These are phyloP conservation scores for Mesorhabditis spiculigera DNA, from an alignment of 2,888 invertebrate genomes.

Conservation along the genomic window DNA sequence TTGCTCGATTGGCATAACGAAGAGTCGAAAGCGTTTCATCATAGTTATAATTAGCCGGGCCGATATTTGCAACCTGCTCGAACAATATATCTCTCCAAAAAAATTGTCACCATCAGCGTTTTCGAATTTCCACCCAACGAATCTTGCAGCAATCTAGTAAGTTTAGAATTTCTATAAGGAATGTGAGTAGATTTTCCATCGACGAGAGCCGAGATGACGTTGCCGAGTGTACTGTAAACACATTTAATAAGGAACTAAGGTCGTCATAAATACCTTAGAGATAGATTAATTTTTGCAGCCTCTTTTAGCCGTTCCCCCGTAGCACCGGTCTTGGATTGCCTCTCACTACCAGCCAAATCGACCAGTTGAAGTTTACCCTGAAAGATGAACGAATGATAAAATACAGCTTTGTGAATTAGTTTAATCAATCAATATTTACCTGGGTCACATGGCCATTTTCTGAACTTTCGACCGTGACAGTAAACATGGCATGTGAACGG, in stretches of 20 bases:
- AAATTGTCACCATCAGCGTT: slow-evolving; percentile 62
- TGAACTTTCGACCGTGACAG: slow-evolving; percentile 82
- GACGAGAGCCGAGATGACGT: slow-evolving; percentile 94
- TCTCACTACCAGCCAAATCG: slow-evolving; percentile 93
- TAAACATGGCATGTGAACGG: slow-evolving; percentile 84
- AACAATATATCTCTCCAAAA: slow-evolving; percentile 2
- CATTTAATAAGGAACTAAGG: neutral
- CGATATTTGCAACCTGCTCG: slow-evolving; percentile 83
- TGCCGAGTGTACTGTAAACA: slow-evolving; percentile 73
- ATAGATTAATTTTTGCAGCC: slow-evolving; percentile 95
- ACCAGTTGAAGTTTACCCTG: slow-evolving; percentile 96
- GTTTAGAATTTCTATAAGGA: slow-evolving; percentile 94
- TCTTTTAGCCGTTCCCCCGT: slow-evolving; percentile 74
- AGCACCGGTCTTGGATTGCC: slow-evolving; percentile 88
- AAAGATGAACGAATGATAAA: slow-evolving; percentile 69
- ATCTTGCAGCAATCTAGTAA: slow-evolving; percentile 89
- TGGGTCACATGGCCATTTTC: slow-evolving; percentile 24
- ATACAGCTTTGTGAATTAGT: no score
- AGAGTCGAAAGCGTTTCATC: slow-evolving; percentile 95
- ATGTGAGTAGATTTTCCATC: slow-evolving; percentile 96
- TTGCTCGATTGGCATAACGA: slow-evolving; percentile 87
- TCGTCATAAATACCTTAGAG: slow-evolving; percentile 70
- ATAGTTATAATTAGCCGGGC: slow-evolving; percentile 92
- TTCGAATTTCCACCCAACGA: slow-evolving; percentile 70
- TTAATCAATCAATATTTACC: slow-evolving; percentile 68